Conservation (phyloP, 2,888 invertebrate species). For the Meteorus cinctellus region DNA sequence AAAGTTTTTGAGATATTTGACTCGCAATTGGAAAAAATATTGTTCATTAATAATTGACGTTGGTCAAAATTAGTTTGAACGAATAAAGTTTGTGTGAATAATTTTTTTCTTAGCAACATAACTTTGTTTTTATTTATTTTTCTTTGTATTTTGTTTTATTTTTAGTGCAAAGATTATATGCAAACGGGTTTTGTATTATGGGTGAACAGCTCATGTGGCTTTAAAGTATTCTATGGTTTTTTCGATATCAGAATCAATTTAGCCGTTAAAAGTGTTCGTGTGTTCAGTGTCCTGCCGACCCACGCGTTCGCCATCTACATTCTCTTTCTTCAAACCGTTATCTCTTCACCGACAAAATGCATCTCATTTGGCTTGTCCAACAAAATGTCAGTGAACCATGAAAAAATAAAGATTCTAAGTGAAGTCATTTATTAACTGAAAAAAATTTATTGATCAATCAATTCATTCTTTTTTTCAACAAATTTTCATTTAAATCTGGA, state of each 20-base stretch:
- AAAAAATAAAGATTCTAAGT: conserved; percentile 38
- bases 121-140: conserved; percentile 11
- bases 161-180: neutral
- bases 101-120: conserved; percentile 1
- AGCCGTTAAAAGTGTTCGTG: conserved; percentile 63
- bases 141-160: conserved; percentile 1
- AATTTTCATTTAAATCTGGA: too few species aligned
- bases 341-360: conserved; percentile 69
- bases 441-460: neutral
- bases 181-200: conserved; percentile 22
- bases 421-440: conserved; percentile 38
- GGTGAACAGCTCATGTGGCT: conserved; percentile 30
- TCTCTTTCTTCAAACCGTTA: conserved; percentile 59
- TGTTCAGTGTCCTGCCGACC: conserved; percentile 52
- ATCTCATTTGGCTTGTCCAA: conserved; percentile 63
- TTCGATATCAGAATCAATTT: conserved; percentile 59
- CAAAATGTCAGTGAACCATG: conserved; percentile 50
- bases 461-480: neutral
- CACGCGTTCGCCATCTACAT: conserved; percentile 45
- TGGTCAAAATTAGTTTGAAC: neutral
- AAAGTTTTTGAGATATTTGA: too few species aligned
- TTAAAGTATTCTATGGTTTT: conserved; percentile 39
- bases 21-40: too few species aligned
- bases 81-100: too few species aligned
- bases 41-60: too few species aligned